Percentiles rank a stretch among this genome's conserved stretches.
Conservation (phyloP, 2,888 invertebrate genomes). For the Bibio marci region DNA sequence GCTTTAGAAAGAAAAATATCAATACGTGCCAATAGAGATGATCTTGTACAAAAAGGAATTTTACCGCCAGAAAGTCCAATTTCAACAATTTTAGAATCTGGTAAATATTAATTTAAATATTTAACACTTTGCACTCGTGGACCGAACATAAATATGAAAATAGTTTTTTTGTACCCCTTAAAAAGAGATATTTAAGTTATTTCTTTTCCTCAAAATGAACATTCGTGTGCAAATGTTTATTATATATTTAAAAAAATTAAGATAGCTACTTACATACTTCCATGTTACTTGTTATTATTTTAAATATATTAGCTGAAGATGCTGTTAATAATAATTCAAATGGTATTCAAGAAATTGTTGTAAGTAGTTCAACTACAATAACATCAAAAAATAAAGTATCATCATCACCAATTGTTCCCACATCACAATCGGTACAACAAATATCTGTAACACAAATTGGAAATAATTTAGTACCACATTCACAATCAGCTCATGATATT, state of each 20-base stretch:
- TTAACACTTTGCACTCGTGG: too few species aligned
- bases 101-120: too few species aligned
- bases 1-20: constrained; percentile 97
- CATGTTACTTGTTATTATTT: too few species aligned
- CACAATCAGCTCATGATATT: constrained; percentile 28
- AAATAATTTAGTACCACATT: constrained; percentile 22
- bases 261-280: too few species aligned
- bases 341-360: constrained; percentile 11
- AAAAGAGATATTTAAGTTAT: too few species aligned
- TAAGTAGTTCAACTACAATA: too few species aligned
- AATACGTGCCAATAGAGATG: constrained; percentile 93
- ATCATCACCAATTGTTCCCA: constrained; percentile 16
- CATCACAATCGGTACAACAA: constrained; percentile 28
- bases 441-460: constrained; percentile 18
- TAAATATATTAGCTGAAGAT: constrained; percentile 21
- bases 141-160: too few species aligned
- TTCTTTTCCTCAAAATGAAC: too few species aligned
- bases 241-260: too few species aligned
- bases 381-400: neutral
- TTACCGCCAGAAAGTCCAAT: constrained; percentile 77
- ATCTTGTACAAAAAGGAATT: constrained; percentile 92
- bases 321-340: constrained; percentile 24
- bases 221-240: too few species aligned
- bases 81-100: constrained; percentile 67
- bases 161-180: too few species aligned